phyloP scores from a whole-genome alignment of 2,113 vertebrate genomes.

The Taxidea taxus region DNA sequence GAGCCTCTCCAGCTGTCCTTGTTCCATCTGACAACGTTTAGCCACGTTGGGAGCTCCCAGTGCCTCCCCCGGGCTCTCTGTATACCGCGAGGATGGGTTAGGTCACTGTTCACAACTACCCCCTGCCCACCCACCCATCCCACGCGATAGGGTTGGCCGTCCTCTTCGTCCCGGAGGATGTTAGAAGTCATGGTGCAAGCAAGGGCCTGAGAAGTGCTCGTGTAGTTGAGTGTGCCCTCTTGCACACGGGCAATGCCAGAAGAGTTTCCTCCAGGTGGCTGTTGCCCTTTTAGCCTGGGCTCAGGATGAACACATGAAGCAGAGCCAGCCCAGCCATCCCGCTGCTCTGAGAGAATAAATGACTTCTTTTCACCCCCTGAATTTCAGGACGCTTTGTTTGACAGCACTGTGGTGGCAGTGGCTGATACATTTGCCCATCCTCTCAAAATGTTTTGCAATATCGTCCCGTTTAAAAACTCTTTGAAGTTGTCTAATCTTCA shows the following conservation, averaged over 20 bases:
- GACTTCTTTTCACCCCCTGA: neutral
- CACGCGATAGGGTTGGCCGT: neutral
- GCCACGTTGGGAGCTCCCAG: neutral
- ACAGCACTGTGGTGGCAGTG: no score
- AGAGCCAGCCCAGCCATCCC: neutral
- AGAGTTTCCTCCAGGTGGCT: neutral
- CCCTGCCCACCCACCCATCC: neutral
- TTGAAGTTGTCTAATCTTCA: neutral
- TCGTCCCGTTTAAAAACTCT: neutral
- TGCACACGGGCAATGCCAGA: neutral
- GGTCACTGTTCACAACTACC: neutral
- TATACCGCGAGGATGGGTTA: neutral
- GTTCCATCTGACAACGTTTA: neutral
- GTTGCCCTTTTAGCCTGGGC: neutral
- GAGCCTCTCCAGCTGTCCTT: neutral
- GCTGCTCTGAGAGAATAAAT: neutral
- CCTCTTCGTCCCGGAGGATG: neutral
- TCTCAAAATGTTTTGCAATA: neutral
- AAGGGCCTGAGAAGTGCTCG: neutral
- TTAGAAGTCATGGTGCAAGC: neutral
- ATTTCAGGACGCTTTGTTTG: neutral
- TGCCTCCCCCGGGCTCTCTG: neutral
- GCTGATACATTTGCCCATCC: neutral
- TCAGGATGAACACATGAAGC: neutral
- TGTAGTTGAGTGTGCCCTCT: neutral